These are phyloP conservation scores for Heteromurus nitidus DNA, from an alignment of 2,888 invertebrate genomes.

Conservation along the genomic window DNA sequence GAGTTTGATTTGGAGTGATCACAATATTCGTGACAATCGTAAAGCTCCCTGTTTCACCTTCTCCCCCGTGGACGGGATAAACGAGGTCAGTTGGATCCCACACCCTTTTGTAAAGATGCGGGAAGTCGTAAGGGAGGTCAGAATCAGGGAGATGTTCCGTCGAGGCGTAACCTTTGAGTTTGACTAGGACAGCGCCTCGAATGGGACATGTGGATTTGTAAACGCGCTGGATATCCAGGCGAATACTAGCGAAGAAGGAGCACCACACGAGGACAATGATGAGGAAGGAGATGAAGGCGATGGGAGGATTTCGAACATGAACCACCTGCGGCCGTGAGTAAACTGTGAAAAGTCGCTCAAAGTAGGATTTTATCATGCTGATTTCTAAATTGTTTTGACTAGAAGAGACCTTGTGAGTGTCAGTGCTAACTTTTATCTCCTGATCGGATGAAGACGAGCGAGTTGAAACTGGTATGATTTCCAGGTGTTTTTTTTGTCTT, in stretches of 20 bases:
- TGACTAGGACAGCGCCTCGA: neutral
- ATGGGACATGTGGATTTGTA: neutral
- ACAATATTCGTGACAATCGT: constrained; percentile 77
- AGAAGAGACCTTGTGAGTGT: no score
- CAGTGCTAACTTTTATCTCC: no score
- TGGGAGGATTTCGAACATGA: neutral
- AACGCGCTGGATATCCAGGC: neutral
- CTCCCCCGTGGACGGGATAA: constrained; percentile 76
- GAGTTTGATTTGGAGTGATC: constrained; percentile 76
- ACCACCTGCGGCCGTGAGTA: neutral
- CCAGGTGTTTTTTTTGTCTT: no score
- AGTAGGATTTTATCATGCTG: no score
- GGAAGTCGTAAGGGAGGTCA: neutral
- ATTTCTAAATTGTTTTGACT: no score
- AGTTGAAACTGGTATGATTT: no score
- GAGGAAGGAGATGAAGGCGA: neutral
- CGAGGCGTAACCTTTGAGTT: neutral
- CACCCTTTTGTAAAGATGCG: constrained; percentile 73
- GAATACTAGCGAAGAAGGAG: neutral
- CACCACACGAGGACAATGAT: neutral
- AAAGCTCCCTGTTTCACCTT: constrained; percentile 75
- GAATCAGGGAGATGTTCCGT: neutral
- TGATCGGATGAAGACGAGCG: no score
- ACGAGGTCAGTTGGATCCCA: constrained; percentile 78
- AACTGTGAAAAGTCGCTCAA: neutral